Conservation (phyloP, 2,888 invertebrate species). For the Cheiracanthium punctorium region DNA sequence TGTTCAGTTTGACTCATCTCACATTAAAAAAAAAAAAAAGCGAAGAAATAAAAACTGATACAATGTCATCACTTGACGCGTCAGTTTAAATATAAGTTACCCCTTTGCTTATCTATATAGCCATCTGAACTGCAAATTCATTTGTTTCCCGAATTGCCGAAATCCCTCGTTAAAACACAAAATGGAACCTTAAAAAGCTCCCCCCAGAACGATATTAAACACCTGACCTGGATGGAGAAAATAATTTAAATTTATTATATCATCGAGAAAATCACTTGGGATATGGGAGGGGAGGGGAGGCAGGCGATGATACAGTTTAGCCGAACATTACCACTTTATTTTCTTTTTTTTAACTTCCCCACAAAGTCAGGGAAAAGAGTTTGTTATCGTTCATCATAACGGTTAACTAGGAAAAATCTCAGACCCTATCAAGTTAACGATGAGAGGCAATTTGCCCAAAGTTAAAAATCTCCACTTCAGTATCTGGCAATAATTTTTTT, state of each 20-base stretch:
- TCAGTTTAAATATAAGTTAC: background rate
- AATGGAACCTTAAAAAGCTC: background rate
- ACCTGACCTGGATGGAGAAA: slow-evolving; percentile 50
- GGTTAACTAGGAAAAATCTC: slow-evolving; percentile 44
- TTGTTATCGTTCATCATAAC: slow-evolving; percentile 56
- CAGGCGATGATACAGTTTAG: background rate
- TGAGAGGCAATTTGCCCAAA: slow-evolving; percentile 32
- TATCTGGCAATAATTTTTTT: background rate
- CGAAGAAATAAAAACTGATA: too few species aligned
- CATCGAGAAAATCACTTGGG: slow-evolving; percentile 41
- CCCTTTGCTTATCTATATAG: background rate
- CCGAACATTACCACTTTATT: background rate
- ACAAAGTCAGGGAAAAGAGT: background rate
- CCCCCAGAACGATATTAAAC: background rate
- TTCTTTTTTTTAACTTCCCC: background rate
- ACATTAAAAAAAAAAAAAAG: too few species aligned
- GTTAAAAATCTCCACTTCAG: slow-evolving; percentile 40
- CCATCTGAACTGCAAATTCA: background rate
- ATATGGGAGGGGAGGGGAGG: background rate
- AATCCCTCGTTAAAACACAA: background rate
- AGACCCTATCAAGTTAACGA: slow-evolving; percentile 33
- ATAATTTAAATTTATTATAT: slow-evolving; percentile 68
- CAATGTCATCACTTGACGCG: too few species aligned
- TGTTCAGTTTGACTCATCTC: too few species aligned
- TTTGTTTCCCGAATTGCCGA: background rate